A percentile compares a stretch with the other conserved stretches of the same genome.
These are phyloP conservation scores for Drosophila saltans DNA, from an alignment of 1,140 invertebrate species.

Conservation along the genomic window DNA sequence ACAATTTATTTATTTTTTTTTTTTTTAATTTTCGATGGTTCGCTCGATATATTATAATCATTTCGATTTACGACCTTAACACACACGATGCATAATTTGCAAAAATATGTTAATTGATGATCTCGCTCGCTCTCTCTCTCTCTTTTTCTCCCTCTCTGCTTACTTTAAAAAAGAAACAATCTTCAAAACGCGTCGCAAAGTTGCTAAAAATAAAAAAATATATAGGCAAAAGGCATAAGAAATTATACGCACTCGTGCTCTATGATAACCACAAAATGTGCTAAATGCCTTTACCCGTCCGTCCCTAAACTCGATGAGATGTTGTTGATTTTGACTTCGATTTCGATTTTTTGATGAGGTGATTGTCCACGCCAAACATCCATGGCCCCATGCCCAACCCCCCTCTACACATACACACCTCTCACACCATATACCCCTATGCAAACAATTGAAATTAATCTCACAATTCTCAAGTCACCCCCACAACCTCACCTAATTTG, in stretches of 20 bases:
- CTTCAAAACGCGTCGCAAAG: constrained; percentile 47
- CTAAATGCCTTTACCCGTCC: constrained; percentile 50
- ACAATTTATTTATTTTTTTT: constrained; percentile 16
- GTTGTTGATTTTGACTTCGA: constrained; percentile 8
- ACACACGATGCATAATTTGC: constrained; percentile 59
- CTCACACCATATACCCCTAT: background rate
- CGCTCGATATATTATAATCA: constrained; percentile 31
- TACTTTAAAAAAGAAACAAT: constrained; percentile 12
- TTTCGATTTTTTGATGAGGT: constrained; percentile 5
- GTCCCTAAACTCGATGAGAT: constrained; percentile 36
- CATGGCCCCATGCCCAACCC: background rate
- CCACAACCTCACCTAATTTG: background rate
- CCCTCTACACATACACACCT: background rate
- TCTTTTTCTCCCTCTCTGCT: background rate
- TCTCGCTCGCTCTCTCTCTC: constrained; percentile 26
- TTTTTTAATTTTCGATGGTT: constrained; percentile 31
- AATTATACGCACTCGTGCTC: constrained; percentile 55
- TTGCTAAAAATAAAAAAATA: constrained; percentile 67
- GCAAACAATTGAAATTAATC: constrained; percentile 6
- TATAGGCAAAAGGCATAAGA: constrained; percentile 51
- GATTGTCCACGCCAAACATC: background rate
- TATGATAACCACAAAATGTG: constrained; percentile 64
- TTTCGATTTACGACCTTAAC: constrained; percentile 53
- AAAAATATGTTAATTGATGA: constrained; percentile 67
- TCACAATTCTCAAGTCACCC: background rate